Conservation (phyloP, 2,888 invertebrate genomes). For the Pelosia muscerda region DNA sequence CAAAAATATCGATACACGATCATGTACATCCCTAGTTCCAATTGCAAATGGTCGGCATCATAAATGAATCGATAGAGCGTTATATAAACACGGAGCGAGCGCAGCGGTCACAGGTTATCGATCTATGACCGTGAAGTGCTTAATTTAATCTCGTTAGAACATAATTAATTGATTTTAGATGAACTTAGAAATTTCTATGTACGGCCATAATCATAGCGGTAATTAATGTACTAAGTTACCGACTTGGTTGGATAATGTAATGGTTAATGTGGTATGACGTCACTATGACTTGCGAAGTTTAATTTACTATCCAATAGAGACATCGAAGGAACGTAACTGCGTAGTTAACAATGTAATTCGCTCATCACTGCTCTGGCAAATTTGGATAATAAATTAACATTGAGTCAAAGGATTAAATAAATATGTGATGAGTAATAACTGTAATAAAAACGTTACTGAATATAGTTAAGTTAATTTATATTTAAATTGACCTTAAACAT, state of each 20-base stretch:
- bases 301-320: neutral
- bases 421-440: no score
- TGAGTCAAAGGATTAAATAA: no score
- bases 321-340: neutral
- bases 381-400: no score
- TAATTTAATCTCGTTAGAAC: conserved; percentile 40
- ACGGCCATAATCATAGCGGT: conserved; percentile 16
- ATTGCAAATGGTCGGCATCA: conserved; percentile 44
- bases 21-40: conserved; percentile 35
- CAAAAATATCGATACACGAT: conserved; percentile 18
- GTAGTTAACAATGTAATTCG: neutral
- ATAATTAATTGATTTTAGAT: conserved; percentile 32
- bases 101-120: conserved; percentile 51
- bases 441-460: no score
- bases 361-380: neutral
- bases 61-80: conserved; percentile 46
- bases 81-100: conserved; percentile 40
- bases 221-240: neutral
- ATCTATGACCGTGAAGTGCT: conserved; percentile 40
- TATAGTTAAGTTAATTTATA: no score
- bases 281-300: neutral
- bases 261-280: neutral
- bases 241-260: no score
- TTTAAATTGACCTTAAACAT: no score
- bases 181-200: conserved; percentile 2